Evolutionary conservation across 2,888 invertebrate species (phyloP).

Genomic region (Platycheirus albimanus): DNA sequence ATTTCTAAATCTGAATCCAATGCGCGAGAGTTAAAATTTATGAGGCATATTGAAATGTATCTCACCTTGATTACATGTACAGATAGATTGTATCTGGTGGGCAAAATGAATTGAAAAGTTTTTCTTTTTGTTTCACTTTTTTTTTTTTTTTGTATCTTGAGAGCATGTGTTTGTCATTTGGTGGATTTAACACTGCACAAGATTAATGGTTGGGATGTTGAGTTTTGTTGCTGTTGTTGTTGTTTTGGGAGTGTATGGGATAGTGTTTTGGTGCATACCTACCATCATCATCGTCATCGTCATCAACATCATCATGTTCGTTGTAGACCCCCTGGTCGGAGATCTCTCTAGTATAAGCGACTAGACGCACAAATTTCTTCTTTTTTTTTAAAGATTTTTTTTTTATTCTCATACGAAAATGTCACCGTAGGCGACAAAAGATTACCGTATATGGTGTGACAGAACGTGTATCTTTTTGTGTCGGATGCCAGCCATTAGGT

Average conservation of each 20-base stretch:
- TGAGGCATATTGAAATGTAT: slow-evolving; percentile 81
- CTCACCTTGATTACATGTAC: slow-evolving; percentile 80
- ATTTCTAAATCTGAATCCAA: slow-evolving; percentile 70
- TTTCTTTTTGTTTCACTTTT: slow-evolving; percentile 27
- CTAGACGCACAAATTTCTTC: slow-evolving; percentile 59
- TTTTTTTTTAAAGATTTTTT: slow-evolving; percentile 34
- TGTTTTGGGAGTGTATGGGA: background rate
- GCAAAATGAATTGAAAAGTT: slow-evolving; percentile 71
- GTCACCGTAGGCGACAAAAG: slow-evolving; percentile 74
- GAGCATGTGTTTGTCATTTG: slow-evolving; percentile 74
- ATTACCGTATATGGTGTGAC: slow-evolving; percentile 72
- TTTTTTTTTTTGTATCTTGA: slow-evolving; percentile 40
- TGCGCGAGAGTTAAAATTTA: slow-evolving; percentile 77
- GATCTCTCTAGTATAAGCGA: slow-evolving; percentile 48
- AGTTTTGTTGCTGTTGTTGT: slow-evolving; percentile 61
- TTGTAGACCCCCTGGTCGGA: slow-evolving; percentile 63
- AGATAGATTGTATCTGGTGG: slow-evolving; percentile 74
- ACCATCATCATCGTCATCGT: slow-evolving; percentile 67
- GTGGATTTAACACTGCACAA: slow-evolving; percentile 73
- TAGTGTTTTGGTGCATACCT: slow-evolving; percentile 56
- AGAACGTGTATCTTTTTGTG: slow-evolving; percentile 68
- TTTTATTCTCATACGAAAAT: slow-evolving; percentile 54
- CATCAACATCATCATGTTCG: slow-evolving; percentile 61
- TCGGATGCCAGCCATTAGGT: slow-evolving; percentile 72
- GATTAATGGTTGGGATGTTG: slow-evolving; percentile 73